Conservation (phyloP, 2,113 vertebrate genomes). For the Macquaria australasica region DNA sequence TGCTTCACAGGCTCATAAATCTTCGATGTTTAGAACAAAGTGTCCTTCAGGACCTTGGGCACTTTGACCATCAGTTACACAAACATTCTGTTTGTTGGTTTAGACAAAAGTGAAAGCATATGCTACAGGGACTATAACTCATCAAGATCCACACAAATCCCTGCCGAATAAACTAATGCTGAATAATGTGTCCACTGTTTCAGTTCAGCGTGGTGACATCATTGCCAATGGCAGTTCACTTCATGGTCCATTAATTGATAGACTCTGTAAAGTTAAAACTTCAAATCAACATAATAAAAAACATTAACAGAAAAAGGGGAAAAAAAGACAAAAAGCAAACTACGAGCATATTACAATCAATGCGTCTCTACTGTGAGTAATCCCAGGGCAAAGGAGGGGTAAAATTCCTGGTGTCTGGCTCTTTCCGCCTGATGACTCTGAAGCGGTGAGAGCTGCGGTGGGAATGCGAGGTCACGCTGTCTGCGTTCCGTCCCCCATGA, state of each 20-base stretch:
- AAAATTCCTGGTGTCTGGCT: constrained; percentile 75
- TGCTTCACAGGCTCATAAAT: constrained; percentile 71
- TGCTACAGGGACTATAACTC: constrained; percentile 66
- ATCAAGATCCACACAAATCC: constrained; percentile 45
- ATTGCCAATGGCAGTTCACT: constrained; percentile 34
- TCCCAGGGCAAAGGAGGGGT: constrained; percentile 56
- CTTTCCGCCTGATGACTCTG: constrained; percentile 71
- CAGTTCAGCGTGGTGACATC: constrained; percentile 66
- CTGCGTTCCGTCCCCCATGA: constrained; percentile 90
- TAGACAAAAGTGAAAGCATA: constrained; percentile 82
- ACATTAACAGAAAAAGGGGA: constrained; percentile 26
- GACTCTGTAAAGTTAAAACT: constrained; percentile 35
- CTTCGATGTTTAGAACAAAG: constrained; percentile 71
- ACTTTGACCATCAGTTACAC: constrained; percentile 78
- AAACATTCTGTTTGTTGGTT: constrained; percentile 80
- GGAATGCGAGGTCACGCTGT: constrained; percentile 87
- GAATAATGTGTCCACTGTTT: constrained; percentile 68
- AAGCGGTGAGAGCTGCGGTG: constrained; percentile 79
- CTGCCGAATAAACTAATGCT: constrained; percentile 46
- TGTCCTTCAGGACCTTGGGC: constrained; percentile 72
- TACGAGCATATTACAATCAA: constrained; percentile 52
- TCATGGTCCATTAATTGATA: constrained; percentile 45
- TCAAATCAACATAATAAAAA: constrained; percentile 48
- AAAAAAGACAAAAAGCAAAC: constrained; percentile 30
- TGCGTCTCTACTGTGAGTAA: constrained; percentile 49